Conservation (phyloP, 2,888 invertebrate genomes). For the Cepaea hortensis region DNA sequence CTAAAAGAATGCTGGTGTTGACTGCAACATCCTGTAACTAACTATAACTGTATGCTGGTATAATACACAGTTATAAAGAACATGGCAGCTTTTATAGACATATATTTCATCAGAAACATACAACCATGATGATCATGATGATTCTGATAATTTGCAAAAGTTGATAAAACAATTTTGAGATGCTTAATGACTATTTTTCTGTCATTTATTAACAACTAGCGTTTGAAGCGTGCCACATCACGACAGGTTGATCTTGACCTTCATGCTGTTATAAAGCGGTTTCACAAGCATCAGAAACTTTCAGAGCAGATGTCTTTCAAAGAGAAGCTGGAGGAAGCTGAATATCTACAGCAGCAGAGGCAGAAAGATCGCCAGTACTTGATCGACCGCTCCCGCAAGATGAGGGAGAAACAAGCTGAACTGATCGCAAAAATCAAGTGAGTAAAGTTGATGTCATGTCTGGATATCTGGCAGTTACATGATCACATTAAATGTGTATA, state of each 20-base stretch:
- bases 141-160: background rate
- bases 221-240: conserved; percentile 75
- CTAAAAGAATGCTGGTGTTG: too few relatives aligned
- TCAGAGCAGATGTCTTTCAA: conserved; percentile 73
- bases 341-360: conserved; percentile 63
- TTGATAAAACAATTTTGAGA: background rate
- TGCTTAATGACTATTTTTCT: too few relatives aligned
- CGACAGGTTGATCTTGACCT: conserved; percentile 75
- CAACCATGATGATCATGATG: too few relatives aligned
- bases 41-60: too few relatives aligned
- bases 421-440: conserved; percentile 76
- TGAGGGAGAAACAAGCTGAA: conserved; percentile 72
- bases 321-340: conserved; percentile 72
- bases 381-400: conserved; percentile 67
- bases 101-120: too few relatives aligned
- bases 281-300: conserved; percentile 73
- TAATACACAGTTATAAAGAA: too few relatives aligned
- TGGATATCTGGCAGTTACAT: too few relatives aligned
- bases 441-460: conserved; percentile 48
- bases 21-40: too few relatives aligned
- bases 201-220: conserved; percentile 57
- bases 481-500: too few relatives aligned
- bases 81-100: too few relatives aligned
- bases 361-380: conserved; percentile 69
- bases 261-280: conserved; percentile 68